These are phyloP conservation scores for Ceratosolen solmsi DNA, from an alignment of 1,140 invertebrate genomes.

Conservation along the genomic window DNA sequence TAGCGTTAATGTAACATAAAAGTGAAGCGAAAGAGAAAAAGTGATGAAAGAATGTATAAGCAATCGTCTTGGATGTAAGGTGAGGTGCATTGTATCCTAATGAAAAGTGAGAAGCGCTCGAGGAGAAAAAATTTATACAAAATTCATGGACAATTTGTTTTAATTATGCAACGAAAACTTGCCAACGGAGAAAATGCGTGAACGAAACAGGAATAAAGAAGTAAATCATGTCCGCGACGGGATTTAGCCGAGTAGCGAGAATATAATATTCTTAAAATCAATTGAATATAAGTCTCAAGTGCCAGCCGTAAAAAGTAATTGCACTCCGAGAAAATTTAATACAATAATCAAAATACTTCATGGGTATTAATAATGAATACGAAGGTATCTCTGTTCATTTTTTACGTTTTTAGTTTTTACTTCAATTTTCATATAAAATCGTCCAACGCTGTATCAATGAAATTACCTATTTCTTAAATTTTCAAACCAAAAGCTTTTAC, in stretches of 20 bases:
- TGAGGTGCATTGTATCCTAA: too few species aligned
- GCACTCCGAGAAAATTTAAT: conserved; percentile 2
- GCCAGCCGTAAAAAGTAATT: not conserved
- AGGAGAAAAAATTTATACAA: not conserved
- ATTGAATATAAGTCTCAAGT: conserved; percentile 4
- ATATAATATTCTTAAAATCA: conserved; percentile 20
- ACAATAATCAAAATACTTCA: not conserved
- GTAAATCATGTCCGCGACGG: not conserved
- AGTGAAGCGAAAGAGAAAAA: not conserved
- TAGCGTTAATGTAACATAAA: not conserved
- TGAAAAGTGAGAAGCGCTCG: not conserved
- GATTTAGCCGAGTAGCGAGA: not conserved
- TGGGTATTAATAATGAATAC: not conserved
- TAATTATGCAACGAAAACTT: not conserved
- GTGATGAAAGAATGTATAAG: not conserved
- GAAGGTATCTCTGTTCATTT: not conserved
- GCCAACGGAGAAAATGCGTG: not conserved
- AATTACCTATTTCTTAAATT: not conserved
- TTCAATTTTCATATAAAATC: not conserved
- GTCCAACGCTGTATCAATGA: not conserved
- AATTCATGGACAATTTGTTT: not conserved
- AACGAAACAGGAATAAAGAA: not conserved
- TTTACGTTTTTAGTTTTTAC: not conserved
- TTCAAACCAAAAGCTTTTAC: not conserved
- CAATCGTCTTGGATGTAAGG: not conserved